Conservation (phyloP, 2,797 vertebrate genomes). For the Nothura maculosa region DNA sequence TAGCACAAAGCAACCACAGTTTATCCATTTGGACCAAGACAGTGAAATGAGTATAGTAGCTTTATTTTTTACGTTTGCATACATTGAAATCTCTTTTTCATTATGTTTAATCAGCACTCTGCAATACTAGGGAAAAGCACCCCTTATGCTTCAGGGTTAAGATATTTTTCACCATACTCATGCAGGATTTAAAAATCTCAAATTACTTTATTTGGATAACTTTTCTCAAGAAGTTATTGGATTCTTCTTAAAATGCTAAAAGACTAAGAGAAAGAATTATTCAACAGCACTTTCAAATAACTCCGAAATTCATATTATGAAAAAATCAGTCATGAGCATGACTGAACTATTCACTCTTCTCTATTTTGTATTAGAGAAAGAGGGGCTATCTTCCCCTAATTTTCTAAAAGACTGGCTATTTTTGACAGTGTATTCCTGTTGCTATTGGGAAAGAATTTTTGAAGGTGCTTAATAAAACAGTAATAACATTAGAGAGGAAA, state of each 20-base stretch:
- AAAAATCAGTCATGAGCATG: background rate
- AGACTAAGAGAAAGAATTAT: accelerated
- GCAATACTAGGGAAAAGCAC: background rate
- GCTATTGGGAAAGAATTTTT: background rate
- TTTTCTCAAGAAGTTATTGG: background rate
- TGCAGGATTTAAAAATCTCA: background rate
- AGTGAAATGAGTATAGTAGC: background rate
- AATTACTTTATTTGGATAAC: background rate
- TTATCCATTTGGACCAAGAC: background rate
- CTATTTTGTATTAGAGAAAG: background rate
- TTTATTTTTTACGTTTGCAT: background rate
- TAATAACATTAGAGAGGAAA: background rate
- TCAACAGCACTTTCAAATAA: background rate
- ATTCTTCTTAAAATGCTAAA: background rate
- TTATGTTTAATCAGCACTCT: background rate
- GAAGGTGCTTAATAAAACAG: background rate
- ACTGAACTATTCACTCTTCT: background rate
- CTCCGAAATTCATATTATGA: background rate
- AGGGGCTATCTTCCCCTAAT: background rate
- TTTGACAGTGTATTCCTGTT: background rate
- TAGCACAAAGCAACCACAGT: background rate
- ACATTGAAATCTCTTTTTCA: background rate
- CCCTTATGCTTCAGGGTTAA: background rate
- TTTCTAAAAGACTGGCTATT: background rate
- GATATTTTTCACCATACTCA: background rate